phyloP scores from a whole-genome alignment of 2,888 invertebrate genomes.

The Drosophila mulleri region DNA sequence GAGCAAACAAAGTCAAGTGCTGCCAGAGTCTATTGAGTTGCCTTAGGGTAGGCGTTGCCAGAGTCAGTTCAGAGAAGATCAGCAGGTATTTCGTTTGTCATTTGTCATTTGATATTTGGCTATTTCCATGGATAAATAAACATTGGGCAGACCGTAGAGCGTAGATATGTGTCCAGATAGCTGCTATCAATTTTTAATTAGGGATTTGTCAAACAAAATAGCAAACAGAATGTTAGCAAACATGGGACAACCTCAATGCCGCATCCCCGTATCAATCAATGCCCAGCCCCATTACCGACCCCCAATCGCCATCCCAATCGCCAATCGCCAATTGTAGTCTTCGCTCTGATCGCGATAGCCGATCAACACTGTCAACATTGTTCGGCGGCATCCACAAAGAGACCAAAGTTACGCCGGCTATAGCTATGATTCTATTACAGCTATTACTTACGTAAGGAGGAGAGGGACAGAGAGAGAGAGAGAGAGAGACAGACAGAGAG shows the following conservation, averaged over 20 bases:
- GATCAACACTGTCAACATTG: conserved; percentile 64
- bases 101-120: conserved; percentile 1
- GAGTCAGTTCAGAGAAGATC: conserved; percentile 11
- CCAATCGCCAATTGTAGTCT: conserved; percentile 50
- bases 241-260: conserved; percentile 40
- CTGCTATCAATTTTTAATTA: conserved; percentile 66
- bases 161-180: conserved; percentile 10
- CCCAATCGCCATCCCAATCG: conserved; percentile 23
- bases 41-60: conserved; percentile 8
- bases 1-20: conserved; percentile 75
- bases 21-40: conserved; percentile 5
- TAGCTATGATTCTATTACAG: conserved; percentile 24
- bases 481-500: not conserved
- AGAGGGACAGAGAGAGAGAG: not conserved
- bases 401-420: conserved; percentile 20
- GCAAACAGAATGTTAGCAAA: conserved; percentile 49
- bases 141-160: not conserved
- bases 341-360: conserved; percentile 64
- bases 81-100: conserved; percentile 11
- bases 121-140: conserved; percentile 20
- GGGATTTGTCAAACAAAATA: conserved; percentile 67
- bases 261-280: conserved; percentile 16
- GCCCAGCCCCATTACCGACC: conserved; percentile 25
- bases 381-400: conserved; percentile 67
- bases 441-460: conserved; percentile 21